Base-by-base conservation (phyloP, 2,113 vertebrate species). In the Eptesicus fuscus region DNA sequence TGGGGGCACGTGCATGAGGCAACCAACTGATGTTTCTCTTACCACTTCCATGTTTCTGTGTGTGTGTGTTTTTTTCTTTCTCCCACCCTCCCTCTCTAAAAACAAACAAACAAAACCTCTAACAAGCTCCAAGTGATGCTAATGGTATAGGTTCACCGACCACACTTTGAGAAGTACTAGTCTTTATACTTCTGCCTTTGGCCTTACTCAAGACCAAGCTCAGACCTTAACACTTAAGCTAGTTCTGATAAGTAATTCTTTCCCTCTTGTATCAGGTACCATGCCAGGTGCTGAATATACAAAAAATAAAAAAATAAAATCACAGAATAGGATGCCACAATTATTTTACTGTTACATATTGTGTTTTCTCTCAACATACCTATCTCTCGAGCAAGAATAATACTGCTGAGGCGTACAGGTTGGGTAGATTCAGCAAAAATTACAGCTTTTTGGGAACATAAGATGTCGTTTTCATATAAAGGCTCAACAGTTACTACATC, bases 341-440 rank as follows among this genome's bases (percentile, higher is more conserved):
- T 88, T 76, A 83, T 83, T 83, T 44, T 13, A 90, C 1, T 71
- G 25, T 70, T 85, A 92, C 32, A 65, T 51, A 85, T 16, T 40
- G 40, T 59, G n/a, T 93, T 96, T 95, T 30, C 42, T 84, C 18
- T 70, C 63, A 47, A 97, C 97, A 90, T 97, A 98, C 98, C 98
- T 94, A 65, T 90, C 87, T 98, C 98, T 90, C 98, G 97, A 71
- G 98, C 98, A 40, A 92, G 94, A 59, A 98, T 97, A 42, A 97
- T 91, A 47, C 97, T 97, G 95, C 97, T 98, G 56, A 97, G 97
- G 44, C 96, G 98, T 49, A 94, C 71, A 1, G 97, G 95, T 80
- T 98, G 98, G 32, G 97, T 96, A 85, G 98, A 96, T 86, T 95
- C 94, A 65, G 97, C 89, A 53, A 96, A 93, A 42, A 98, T 97